Evolutionary conservation across 2,797 vertebrate species (phyloP).

Genomic region (Semotilus atromaculatus): DNA sequence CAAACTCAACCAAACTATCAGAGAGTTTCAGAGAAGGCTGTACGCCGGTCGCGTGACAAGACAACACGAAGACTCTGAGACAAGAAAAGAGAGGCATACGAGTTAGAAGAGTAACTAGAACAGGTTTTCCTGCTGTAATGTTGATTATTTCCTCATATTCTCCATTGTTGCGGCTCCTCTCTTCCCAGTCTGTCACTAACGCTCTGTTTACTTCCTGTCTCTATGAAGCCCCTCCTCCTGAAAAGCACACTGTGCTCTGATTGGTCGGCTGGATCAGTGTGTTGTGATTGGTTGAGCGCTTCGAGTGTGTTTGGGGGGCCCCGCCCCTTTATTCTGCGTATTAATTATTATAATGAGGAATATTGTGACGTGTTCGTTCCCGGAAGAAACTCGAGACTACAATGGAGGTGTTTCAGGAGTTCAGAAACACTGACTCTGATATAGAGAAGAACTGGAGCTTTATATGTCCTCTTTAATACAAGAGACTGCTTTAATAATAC

Average conservation of each 20-base stretch:
- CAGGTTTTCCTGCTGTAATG: not conserved
- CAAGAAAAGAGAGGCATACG: conserved; percentile 29
- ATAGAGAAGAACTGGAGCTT: not conserved
- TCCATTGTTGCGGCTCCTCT: not conserved
- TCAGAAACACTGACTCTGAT: not conserved
- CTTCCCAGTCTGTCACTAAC: not conserved
- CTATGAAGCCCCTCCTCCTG: not conserved
- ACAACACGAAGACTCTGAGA: conserved; percentile 85
- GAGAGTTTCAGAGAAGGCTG: conserved; percentile 88
- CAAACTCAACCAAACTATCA: conserved; percentile 85
- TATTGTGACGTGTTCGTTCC: not conserved
- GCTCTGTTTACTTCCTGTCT: not conserved
- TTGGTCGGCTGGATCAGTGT: not conserved
- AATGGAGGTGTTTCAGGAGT: not conserved
- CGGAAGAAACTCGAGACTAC: not conserved
- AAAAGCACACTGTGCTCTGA: not conserved
- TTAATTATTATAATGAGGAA: not conserved
- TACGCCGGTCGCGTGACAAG: conserved; percentile 84
- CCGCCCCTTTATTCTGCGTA: not conserved
- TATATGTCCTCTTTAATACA: too few species aligned
- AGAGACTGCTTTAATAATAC: too few species aligned
- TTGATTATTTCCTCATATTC: not conserved
- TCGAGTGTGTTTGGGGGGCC: not conserved
- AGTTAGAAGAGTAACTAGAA: not conserved
- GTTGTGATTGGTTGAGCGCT: not conserved